Evolutionary conservation across 1,140 invertebrate genomes (phyloP).

Genomic region (Monochamus saltuarius): DNA sequence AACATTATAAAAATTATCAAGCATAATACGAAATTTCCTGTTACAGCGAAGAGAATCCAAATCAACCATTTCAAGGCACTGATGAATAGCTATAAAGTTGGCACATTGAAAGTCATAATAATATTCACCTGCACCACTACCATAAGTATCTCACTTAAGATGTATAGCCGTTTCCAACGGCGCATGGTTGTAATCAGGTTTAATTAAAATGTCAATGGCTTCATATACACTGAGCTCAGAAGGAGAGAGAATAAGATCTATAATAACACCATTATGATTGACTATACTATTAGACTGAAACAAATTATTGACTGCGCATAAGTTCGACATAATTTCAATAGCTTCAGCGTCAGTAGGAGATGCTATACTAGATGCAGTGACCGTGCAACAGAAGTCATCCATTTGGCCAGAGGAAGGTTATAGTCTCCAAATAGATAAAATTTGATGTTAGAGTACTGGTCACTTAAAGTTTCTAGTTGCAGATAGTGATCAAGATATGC

Average conservation of each 20-base stretch:
- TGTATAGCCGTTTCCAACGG: background rate
- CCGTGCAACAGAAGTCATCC: background rate
- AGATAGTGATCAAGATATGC: no score
- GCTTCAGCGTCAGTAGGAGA: background rate
- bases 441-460: background rate
- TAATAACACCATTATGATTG: background rate
- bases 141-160: background rate
- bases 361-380: background rate
- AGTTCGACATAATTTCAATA: conserved; percentile 9
- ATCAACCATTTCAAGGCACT: conserved; percentile 1
- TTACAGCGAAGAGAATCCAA: background rate
- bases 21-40: background rate
- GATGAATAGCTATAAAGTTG: background rate
- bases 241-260: conserved; percentile 1
- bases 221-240: background rate
- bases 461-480: no score
- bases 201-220: background rate
- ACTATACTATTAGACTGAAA: background rate
- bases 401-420: background rate
- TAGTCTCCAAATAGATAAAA: conserved; percentile 4
- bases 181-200: background rate
- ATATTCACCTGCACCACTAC: background rate
- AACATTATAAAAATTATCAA: conserved; percentile 4
- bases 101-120: background rate
- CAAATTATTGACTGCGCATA: no score